phyloP scores from a whole-genome alignment of 2,888 invertebrate genomes.

The Lomographa bimaculata region DNA sequence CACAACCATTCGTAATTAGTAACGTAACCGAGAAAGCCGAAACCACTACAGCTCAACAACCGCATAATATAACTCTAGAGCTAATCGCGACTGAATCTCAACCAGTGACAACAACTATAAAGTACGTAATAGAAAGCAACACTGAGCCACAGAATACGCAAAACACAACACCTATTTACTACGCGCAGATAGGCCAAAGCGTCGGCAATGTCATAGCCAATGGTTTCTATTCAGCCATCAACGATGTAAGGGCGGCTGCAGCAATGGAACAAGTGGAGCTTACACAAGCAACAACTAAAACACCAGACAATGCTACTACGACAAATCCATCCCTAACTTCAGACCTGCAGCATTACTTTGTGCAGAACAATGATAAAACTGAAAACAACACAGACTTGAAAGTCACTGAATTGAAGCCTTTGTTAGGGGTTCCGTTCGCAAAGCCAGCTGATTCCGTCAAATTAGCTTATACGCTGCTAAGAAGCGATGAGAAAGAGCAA shows the following conservation, averaged over 20 bases:
- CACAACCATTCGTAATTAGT: conserved; percentile 48
- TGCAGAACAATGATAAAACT: conserved; percentile 48
- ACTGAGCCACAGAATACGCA: conserved; percentile 41
- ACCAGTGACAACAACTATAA: conserved; percentile 57
- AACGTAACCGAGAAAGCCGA: conserved; percentile 57
- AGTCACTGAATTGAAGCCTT: conserved; percentile 55
- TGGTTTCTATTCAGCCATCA: conserved; percentile 83
- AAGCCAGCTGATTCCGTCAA: conserved; percentile 65
- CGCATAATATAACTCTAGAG: conserved; percentile 55
- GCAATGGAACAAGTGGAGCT: conserved; percentile 84
- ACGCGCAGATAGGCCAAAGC: conserved; percentile 72
- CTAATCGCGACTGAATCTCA: conserved; percentile 51
- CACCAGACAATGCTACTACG: conserved; percentile 43
- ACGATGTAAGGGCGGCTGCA: conserved; percentile 85
- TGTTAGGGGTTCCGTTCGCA: conserved; percentile 61
- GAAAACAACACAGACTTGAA: conserved; percentile 54
- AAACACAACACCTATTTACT: conserved; percentile 70
- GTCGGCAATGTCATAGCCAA: conserved; percentile 63
- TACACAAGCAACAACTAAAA: conserved; percentile 66
- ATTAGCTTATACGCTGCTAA: conserved; percentile 65
- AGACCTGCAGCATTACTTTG: conserved; percentile 50
- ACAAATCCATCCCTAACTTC: conserved; percentile 51
- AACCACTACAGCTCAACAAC: conserved; percentile 44
- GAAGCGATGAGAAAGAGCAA: conserved; percentile 57
- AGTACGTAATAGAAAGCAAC: conserved; percentile 56